phyloP scores from a whole-genome alignment of 2,888 invertebrate genomes.

The Heliconius charithonia region DNA sequence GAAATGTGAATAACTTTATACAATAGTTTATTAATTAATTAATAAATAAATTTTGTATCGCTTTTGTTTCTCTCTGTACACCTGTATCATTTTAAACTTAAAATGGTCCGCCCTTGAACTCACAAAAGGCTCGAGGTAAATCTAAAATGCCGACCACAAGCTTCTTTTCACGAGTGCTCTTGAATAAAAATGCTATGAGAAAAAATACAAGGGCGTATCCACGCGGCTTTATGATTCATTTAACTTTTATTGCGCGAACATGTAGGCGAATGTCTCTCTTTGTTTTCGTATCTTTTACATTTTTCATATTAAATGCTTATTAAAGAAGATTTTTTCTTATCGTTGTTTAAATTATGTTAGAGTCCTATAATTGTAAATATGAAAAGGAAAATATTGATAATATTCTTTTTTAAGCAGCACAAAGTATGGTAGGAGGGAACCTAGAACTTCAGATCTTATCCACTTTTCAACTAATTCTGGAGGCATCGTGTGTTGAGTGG shows the following conservation, averaged over 20 bases:
- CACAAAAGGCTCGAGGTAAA: slow-evolving; percentile 17
- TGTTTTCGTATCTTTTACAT: background rate
- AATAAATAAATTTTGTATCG: background rate
- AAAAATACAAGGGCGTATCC: slow-evolving; percentile 17
- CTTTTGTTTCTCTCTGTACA: background rate
- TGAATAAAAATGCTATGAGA: slow-evolving; percentile 21
- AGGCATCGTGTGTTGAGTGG: too few relatives aligned
- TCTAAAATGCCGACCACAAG: slow-evolving; percentile 26
- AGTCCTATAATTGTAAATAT: background rate
- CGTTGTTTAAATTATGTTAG: background rate
- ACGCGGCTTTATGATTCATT: slow-evolving; percentile 15
- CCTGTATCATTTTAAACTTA: slow-evolving; percentile 2
- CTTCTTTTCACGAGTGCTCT: slow-evolving; percentile 14
- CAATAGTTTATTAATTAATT: background rate
- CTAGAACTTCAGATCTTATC: too few relatives aligned
- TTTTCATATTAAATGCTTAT: background rate
- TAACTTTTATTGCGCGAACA: slow-evolving; percentile 5
- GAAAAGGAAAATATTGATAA: too few relatives aligned
- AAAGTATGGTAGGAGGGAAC: too few relatives aligned
- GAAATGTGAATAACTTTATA: background rate
- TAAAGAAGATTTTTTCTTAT: background rate
- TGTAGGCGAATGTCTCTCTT: background rate
- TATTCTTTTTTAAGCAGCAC: too few relatives aligned
- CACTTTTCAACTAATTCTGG: too few relatives aligned
- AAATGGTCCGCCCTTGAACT: slow-evolving; percentile 24